Evolutionary conservation across 2,888 invertebrate species (phyloP).

Genomic region (Spodoptera littoralis): DNA sequence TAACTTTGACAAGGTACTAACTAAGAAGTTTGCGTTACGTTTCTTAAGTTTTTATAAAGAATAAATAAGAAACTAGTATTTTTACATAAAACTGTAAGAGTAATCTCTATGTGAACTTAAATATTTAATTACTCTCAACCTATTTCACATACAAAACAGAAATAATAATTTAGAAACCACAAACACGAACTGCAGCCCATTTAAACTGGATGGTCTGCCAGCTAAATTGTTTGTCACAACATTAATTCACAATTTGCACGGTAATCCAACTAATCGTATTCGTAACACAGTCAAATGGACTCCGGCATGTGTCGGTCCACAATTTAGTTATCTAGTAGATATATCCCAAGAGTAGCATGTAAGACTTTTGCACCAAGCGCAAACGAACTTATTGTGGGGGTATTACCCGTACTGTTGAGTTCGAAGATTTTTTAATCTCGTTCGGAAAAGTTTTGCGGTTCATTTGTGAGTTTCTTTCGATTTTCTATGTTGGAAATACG

Average conservation of each 20-base stretch:
- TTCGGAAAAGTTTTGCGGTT: constrained; percentile 16
- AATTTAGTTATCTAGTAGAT: constrained; percentile 47
- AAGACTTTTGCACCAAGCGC: constrained; percentile 40
- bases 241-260: constrained; percentile 47
- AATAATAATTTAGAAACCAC: constrained; percentile 23
- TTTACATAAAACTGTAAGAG: too few species aligned
- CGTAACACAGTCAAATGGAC: constrained; percentile 36
- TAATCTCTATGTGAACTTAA: too few species aligned
- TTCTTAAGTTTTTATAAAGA: too few species aligned
- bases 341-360: constrained; percentile 45
- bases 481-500: constrained; percentile 4
- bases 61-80: too few species aligned
- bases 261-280: constrained; percentile 42
- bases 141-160: background rate
- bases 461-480: constrained; percentile 11
- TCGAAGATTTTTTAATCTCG: constrained; percentile 33
- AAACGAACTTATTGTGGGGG: constrained; percentile 49
- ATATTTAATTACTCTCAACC: background rate
- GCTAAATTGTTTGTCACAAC: constrained; percentile 49
- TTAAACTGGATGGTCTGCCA: constrained; percentile 15
- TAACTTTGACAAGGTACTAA: too few species aligned
- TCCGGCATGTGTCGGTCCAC: constrained; percentile 35
- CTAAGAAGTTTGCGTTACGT: too few species aligned
- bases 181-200: constrained; percentile 30
- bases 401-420: constrained; percentile 36